Base-by-base conservation (phyloP, 2,113 vertebrate species). In the Perca flavescens region DNA sequence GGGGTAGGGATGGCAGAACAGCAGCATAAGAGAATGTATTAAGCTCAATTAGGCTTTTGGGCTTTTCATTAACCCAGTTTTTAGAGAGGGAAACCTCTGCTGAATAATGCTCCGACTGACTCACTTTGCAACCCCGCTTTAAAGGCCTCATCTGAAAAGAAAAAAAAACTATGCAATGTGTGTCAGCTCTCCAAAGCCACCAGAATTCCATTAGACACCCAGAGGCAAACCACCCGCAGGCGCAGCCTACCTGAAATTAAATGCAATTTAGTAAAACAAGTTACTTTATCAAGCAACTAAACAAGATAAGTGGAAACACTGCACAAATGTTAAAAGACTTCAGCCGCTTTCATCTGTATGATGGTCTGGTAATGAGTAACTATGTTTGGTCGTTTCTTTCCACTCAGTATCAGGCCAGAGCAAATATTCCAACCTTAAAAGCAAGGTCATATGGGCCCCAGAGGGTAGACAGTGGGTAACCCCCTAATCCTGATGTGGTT, bases 1-100 rank as follows among this genome's bases (percentile, higher is more conserved):
- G 84, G 78, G 85, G 88, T 82, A 60, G 83, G 78, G 80, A 66
- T 34, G 36, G 86, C 75, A 85, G 84, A 88, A 90, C 83, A 84
- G 80, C 80, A 80, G 77, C 89, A 92, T 88, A 85, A 89, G 87
- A 87, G 82, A 85, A 75, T 89, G 87, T 92, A 94, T 92, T 91
- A 90, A 86, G 91, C 87, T 88, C 94, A 94, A 95, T 94, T 92
- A 95, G 91, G 85, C 93, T 94, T 93, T 88, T 90, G 91, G 93
- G 95, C 89, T 92, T 94, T 95, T 94, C 92, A 95, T 95, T 94
- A 95, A 92, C 93, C 93, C 91, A 94, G 86, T 94, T 95, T 88
- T 94, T 91, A 81, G 86, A 85, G 82, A 91, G 90, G 94, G 86
- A 91, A 94, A 91, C 93, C 92, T 90, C 88, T 83, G 87, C 91